A percentile compares a stretch with the other conserved stretches of the same genome.
phyloP scores from a whole-genome alignment of 2,797 vertebrate species.

The Scleropages formosus region DNA sequence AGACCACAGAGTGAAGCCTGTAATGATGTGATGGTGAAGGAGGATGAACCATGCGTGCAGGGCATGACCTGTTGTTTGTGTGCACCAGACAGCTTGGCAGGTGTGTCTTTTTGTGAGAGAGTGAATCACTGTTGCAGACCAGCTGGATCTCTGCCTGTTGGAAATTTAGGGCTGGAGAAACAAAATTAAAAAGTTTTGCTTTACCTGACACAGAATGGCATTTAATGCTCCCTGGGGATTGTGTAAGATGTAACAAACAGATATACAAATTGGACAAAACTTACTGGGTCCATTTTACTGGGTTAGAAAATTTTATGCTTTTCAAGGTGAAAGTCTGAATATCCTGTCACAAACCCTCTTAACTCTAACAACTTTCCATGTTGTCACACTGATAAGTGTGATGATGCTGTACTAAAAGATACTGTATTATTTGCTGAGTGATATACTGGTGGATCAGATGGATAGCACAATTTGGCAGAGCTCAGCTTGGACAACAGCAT shows the following conservation, averaged over 20 bases:
- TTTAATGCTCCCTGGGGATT: not conserved
- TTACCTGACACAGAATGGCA: conserved; percentile 19
- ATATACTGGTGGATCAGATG: conserved; percentile 15
- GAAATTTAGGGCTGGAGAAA: not conserved
- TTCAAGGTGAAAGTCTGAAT: not conserved
- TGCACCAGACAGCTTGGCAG: not conserved
- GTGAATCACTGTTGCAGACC: not conserved
- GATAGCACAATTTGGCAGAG: conserved; percentile 23
- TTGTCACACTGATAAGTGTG: conserved; percentile 11
- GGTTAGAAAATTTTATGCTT: not conserved
- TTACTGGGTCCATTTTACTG: not conserved
- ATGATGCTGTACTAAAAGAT: conserved; percentile 4
- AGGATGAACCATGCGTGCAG: not conserved
- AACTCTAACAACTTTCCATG: not conserved
- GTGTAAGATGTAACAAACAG: not conserved
- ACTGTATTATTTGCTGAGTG: conserved; percentile 1
- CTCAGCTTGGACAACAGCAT: conserved; percentile 3
- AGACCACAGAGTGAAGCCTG: not conserved
- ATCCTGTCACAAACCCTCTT: not conserved
- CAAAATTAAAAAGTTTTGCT: conserved; percentile 18
- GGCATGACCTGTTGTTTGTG: not conserved
- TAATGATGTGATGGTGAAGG: not conserved
- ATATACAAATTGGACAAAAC: not conserved
- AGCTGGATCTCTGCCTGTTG: not conserved
- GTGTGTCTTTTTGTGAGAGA: not conserved